These are phyloP conservation scores for Hypercompe scribonia DNA, from an alignment of 2,888 invertebrate genomes.

Conservation along the genomic window DNA sequence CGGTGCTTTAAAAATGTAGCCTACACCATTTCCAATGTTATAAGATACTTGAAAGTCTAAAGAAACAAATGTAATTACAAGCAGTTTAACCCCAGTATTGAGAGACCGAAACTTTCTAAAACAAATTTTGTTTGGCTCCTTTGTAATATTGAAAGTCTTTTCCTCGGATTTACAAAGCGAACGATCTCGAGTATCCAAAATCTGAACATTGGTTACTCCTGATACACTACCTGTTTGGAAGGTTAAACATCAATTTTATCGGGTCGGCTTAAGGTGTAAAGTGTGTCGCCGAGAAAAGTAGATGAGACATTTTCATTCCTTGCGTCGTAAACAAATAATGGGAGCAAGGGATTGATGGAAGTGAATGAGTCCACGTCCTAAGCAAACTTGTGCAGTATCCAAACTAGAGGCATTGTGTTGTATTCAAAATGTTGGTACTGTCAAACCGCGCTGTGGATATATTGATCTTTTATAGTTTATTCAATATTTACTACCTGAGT, in stretches of 20 bases:
- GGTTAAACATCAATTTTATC: slow-evolving; percentile 54
- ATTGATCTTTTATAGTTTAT: slow-evolving; percentile 67
- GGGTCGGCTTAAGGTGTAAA: slow-evolving; percentile 54
- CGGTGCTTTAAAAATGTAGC: slow-evolving; percentile 46
- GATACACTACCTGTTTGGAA: slow-evolving; percentile 28
- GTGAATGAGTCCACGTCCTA: slow-evolving; percentile 78
- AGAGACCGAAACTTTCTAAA: slow-evolving; percentile 53
- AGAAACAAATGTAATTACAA: slow-evolving; percentile 38
- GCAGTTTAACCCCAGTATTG: slow-evolving; percentile 44
- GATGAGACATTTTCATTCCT: slow-evolving; percentile 63
- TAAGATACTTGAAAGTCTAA: slow-evolving; percentile 16
- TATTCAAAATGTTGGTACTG: slow-evolving; percentile 64
- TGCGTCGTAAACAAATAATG: slow-evolving; percentile 75
- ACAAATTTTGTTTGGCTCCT: slow-evolving; percentile 56
- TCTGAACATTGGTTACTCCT: slow-evolving; percentile 51
- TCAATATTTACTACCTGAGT: slow-evolving; percentile 56
- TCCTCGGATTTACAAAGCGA: slow-evolving; percentile 62
- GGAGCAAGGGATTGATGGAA: slow-evolving; percentile 77
- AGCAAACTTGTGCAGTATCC: slow-evolving; percentile 76
- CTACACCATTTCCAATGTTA: slow-evolving; percentile 28
- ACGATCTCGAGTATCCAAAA: slow-evolving; percentile 61
- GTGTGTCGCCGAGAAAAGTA: slow-evolving; percentile 44
- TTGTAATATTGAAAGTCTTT: slow-evolving; percentile 65
- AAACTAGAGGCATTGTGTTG: slow-evolving; percentile 68
- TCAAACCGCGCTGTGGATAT: slow-evolving; percentile 59